Percentiles rank a stretch among this genome's conserved stretches.
phyloP scores from a whole-genome alignment of 2,113 vertebrate genomes.

The Cavia porcellus region DNA sequence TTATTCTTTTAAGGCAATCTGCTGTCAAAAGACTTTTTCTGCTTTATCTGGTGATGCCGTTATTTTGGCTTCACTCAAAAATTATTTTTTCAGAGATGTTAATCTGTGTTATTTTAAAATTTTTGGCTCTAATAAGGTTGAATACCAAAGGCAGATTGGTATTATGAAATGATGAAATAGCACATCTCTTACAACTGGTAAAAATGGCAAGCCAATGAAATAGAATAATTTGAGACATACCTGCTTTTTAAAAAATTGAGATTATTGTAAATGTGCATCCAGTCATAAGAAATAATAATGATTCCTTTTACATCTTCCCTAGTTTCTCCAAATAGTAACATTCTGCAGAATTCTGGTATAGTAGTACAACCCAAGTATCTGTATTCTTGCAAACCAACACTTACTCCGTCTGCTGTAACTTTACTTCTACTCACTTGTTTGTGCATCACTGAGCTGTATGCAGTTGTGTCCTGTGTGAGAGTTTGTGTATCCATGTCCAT shows the following conservation, averaged over 20 bases:
- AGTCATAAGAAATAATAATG: background rate
- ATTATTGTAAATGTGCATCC: background rate
- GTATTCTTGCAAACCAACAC: background rate
- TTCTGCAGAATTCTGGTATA: slow-evolving; percentile 12
- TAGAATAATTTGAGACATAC: slow-evolving; percentile 37
- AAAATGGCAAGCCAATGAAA: background rate
- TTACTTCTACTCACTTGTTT: background rate
- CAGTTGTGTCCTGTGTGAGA: background rate
- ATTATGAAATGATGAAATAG: slow-evolving; percentile 48
- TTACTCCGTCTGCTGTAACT: background rate
- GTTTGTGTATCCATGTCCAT: background rate
- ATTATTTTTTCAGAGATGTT: background rate
- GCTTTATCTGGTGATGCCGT: slow-evolving; percentile 2
- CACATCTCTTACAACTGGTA: background rate
- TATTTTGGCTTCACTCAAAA: slow-evolving; percentile 55
- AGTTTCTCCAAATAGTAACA: background rate
- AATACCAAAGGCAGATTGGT: slow-evolving; percentile 31
- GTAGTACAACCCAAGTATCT: background rate
- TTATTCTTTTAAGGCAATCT: background rate
- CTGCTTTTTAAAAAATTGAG: background rate
- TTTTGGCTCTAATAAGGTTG: background rate
- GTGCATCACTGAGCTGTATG: background rate
- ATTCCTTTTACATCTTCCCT: background rate
- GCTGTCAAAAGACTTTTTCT: background rate
- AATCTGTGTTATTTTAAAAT: background rate